Evolutionary conservation across 2,797 vertebrate species (phyloP), one percentile per base, ranked within the genome.

Genomic region (Aplochiton taeniatus): DNA sequence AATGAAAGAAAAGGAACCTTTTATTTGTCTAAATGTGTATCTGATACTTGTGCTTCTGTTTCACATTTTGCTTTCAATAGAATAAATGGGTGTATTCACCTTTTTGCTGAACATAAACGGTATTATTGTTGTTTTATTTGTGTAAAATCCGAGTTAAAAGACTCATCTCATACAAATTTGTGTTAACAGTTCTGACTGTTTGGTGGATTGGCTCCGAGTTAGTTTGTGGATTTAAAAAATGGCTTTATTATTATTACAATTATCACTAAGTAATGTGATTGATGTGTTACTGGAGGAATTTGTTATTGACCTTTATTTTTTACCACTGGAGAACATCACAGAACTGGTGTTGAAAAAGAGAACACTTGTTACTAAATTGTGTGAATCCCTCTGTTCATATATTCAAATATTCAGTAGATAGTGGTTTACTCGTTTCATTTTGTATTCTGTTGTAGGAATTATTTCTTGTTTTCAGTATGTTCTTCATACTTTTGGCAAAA

Each of bases 371-470:
- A 13, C 47, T 48, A 89, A 82, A 86, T 79, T 77, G 82, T 85
- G 88, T 90, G 90, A 89, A 90, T 88, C 92, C 87, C 89, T 93
- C 91, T 90, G 89, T 96, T 96, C 95, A 93, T 95, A 93, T 95
- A 92, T 94, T 93, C 90, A 94, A 94, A 87, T 93, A 95, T 94
- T 93, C 86, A 89, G 93, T 95, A 95, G 94, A 94, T 90, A 73
- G 80, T 86, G 72, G 56, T 81, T 89, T 89, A 87, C 92, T 90
- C 90, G 87, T 89, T 81, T 91, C 90, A 76, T 83, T 93, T 83
- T 92, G 96, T 93, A 95, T 94, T 95, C 92, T 93, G 93, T 95
- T 95, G 93, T 95, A 95, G 94, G 92, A 93, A 88, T 92, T 93
- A 93, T 93, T 93, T 95, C 92, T 92, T 94, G 92, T 95, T 93